A percentile compares a stretch with the other conserved stretches of the same genome.
phyloP scores from a whole-genome alignment of 2,888 invertebrate species.

The Deladenus siricidicola region DNA sequence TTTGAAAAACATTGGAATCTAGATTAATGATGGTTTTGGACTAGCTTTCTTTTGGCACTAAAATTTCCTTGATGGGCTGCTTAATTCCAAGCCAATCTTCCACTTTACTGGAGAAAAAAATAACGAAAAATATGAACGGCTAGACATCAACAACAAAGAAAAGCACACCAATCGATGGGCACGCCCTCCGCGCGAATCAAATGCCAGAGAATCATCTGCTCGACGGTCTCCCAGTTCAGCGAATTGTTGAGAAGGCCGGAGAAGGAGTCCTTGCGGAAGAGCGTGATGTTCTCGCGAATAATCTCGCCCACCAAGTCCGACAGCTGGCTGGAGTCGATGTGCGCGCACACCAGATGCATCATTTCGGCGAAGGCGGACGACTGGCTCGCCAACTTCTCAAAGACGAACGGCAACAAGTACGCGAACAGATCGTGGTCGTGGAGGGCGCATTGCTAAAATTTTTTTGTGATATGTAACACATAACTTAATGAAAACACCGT shows the following conservation, averaged over 20 bases:
- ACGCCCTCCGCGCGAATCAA: slow-evolving; percentile 56
- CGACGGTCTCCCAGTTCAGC: slow-evolving; percentile 89
- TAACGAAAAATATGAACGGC: slow-evolving; percentile 5
- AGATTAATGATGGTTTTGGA: too few species aligned
- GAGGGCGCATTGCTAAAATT: slow-evolving; percentile 69
- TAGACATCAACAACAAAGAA: slow-evolving; percentile 8
- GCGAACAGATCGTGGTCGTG: slow-evolving; percentile 79
- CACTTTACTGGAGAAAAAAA: background rate
- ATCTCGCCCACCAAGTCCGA: slow-evolving; percentile 83
- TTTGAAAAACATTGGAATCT: too few species aligned
- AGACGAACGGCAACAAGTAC: slow-evolving; percentile 84
- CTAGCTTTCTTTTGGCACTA: too few species aligned
- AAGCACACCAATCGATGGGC: slow-evolving; percentile 35
- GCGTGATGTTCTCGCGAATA: slow-evolving; percentile 69
- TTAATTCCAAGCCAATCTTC: too few species aligned
- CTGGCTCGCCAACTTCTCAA: slow-evolving; percentile 62
- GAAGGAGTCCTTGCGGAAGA: slow-evolving; percentile 59
- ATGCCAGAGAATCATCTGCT: slow-evolving; percentile 95
- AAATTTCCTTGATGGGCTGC: too few species aligned
- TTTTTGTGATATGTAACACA: too few species aligned
- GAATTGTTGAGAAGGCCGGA: slow-evolving; percentile 62
- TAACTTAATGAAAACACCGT: background rate
- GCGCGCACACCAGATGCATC: slow-evolving; percentile 77
- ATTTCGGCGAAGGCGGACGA: slow-evolving; percentile 59
- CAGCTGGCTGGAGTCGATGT: slow-evolving; percentile 76